Conservation (phyloP, 2,888 invertebrate genomes). For the Penaeus monodon region DNA sequence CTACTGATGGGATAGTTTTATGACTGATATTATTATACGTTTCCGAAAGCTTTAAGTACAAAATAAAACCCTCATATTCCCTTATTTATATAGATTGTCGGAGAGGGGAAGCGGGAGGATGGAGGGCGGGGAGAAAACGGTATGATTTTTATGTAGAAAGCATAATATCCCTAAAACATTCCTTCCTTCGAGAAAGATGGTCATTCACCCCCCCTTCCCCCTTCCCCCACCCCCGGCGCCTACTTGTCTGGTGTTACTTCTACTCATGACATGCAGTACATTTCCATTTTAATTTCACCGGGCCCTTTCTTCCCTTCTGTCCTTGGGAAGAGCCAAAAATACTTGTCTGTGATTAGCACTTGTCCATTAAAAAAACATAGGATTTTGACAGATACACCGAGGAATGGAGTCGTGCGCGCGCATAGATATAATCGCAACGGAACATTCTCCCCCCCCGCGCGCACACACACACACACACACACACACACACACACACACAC, state of each 20-base stretch:
- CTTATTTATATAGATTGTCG: constrained; percentile 20
- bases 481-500: background rate
- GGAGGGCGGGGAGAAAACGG: too few species aligned
- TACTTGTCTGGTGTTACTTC: background rate
- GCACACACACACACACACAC: background rate
- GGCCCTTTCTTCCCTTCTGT: too few species aligned
- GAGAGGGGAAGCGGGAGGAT: background rate
- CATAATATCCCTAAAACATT: too few species aligned
- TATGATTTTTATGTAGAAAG: too few species aligned
- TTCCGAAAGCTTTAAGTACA: constrained; percentile 32
- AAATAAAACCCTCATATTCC: constrained; percentile 21
- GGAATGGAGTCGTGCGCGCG: too few species aligned
- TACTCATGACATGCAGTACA: background rate
- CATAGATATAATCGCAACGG: background rate
- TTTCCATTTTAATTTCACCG: too few species aligned
- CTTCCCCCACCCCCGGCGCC: background rate
- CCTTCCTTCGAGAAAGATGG: too few species aligned
- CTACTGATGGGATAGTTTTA: constrained; percentile 31
- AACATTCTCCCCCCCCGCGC: too few species aligned
- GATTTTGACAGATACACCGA: too few species aligned
- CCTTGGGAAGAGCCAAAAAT: too few species aligned
- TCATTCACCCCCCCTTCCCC: background rate
- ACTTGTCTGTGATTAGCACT: too few species aligned
- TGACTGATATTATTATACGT: constrained; percentile 37
- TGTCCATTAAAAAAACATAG: too few species aligned